Base-by-base conservation (phyloP, 2,797 vertebrate genomes). In the Anguilla pacifica region DNA sequence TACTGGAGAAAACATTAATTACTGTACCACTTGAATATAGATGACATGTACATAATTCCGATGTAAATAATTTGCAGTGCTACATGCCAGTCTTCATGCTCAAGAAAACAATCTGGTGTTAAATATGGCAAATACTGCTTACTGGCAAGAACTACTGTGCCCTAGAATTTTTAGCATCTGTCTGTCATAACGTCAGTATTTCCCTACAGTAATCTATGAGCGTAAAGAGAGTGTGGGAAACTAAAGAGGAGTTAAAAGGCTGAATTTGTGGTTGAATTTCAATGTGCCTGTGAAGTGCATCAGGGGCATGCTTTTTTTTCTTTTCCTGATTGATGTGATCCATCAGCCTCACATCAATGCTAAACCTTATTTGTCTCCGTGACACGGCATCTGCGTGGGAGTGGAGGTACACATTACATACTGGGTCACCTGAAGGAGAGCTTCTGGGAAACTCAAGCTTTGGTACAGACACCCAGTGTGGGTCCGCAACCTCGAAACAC, bases 401-500 rank as follows among this genome's bases (percentile, higher is more conserved):
- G 25, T 84, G 55, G 51, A 53, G 83, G 84, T 88, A 85, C 57
- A 85, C 59, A 72, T 85, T 88, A 88, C 87, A 79, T 10, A 39
- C 39, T n/a, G 39, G 67, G 87, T 61, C 67, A 79, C 55, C 83
- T 55, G 28, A 51, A 35, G 70, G 51, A 72, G 43, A 43, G 39
- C 51, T 31, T 51, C 70, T 85, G 13, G 53, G 87, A 88, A 85
- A 88, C 67, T 79, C 64, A 79, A 88, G 83, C 70, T 59, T 22
- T 25, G 28, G 79, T 82, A 19, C 79, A 49, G 46, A 51, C 22
- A 46, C 15, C 2, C 72, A 43, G 79, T 4, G 43, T n/a, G 46
- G 43, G 79, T 82, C 79, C 9, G 9, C 46, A 49, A 51, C 79
- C 79, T 49, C 46, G 25, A 82, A 82, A 82, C 46, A 49, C 22